These are phyloP conservation scores for Cotesia glomerata DNA, from an alignment of 1,140 invertebrate species.

Conservation along the genomic window DNA sequence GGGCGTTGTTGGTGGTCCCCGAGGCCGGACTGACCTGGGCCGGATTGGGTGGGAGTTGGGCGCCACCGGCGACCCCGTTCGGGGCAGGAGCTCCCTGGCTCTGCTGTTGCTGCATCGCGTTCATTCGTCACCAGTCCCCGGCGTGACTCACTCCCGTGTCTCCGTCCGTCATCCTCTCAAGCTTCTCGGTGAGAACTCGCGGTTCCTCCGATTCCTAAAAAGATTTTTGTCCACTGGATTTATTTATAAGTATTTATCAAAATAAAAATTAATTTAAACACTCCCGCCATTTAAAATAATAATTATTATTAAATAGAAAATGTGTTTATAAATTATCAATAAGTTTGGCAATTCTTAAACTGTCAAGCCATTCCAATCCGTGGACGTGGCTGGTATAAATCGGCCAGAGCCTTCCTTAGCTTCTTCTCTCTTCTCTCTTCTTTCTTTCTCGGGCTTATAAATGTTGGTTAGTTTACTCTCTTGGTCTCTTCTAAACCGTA, in stretches of 20 bases:
- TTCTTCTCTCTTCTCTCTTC: constrained; percentile 10
- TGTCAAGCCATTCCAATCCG: neutral
- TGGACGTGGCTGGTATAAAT: constrained; percentile 10
- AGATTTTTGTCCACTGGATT: neutral
- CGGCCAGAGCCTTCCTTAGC: constrained; percentile 13
- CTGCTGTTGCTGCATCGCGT: constrained; percentile 47
- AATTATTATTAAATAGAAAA: neutral
- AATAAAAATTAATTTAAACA: neutral
- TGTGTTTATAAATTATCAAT: neutral
- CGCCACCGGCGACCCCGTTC: constrained; percentile 60
- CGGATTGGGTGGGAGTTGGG: constrained; percentile 61
- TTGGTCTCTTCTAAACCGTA: constrained; percentile 39
- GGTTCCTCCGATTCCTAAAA: constrained; percentile 4
- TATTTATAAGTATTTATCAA: neutral
- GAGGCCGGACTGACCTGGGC: constrained; percentile 42
- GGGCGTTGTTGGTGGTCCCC: constrained; percentile 69
- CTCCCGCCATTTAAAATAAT: too few species aligned
- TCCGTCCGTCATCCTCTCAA: neutral
- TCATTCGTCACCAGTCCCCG: constrained; percentile 51
- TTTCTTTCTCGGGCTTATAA: neutral
- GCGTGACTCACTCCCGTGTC: neutral
- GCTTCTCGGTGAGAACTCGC: constrained; percentile 16
- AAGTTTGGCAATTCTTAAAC: neutral
- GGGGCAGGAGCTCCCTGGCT: constrained; percentile 40
- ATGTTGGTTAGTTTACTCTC: neutral